Conservation (phyloP, 2,888 invertebrate genomes). For the Petrolisthes cinctipes region DNA sequence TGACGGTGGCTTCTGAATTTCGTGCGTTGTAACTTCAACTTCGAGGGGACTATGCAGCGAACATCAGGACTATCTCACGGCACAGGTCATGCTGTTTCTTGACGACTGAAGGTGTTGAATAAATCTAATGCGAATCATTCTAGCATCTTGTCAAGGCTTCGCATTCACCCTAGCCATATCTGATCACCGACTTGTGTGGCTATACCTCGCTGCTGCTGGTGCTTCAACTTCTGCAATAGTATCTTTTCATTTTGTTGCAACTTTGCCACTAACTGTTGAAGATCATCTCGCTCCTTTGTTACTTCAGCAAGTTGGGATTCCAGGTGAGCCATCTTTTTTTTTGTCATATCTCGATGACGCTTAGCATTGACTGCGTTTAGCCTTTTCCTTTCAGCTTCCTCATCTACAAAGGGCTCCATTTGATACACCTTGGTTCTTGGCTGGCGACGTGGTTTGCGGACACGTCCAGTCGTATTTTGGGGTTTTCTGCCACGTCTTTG, state of each 20-base stretch:
- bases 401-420: slow-evolving; percentile 4
- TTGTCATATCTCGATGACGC: background rate
- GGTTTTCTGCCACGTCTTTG: slow-evolving; percentile 15
- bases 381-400: slow-evolving; percentile 8
- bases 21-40: no score
- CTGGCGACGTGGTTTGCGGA: background rate
- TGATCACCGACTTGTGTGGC: no score
- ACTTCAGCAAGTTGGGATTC: background rate
- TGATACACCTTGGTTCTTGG: slow-evolving; percentile 1
- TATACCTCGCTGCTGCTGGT: background rate
- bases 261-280: background rate
- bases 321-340: background rate
- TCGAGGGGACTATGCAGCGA: no score
- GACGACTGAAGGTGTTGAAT: no score
- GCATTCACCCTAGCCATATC: no score
- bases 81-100: no score
- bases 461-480: background rate
- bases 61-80: no score
- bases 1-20: no score
- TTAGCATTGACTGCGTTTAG: slow-evolving; percentile 21
- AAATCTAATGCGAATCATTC: no score
- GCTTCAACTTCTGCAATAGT: background rate
- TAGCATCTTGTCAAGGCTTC: no score
- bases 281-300: background rate
- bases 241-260: background rate